phyloP scores from a whole-genome alignment of 2,888 invertebrate species.

The Graphium colonna region DNA sequence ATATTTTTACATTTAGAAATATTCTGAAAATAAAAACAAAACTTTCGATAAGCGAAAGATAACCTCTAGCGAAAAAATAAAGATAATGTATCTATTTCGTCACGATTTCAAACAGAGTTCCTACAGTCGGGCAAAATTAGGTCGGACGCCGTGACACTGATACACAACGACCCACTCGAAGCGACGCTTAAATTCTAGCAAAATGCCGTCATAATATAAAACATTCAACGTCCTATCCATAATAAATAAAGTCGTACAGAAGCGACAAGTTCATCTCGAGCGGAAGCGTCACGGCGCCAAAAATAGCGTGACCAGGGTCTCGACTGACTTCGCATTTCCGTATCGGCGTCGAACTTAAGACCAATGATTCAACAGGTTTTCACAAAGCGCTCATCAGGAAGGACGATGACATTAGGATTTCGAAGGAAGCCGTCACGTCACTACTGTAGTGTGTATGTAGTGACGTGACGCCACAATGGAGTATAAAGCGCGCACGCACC shows the following conservation, averaged over 20 bases:
- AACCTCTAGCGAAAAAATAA: too few relatives aligned
- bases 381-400: slow-evolving; percentile 43
- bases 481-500: slow-evolving; percentile 62
- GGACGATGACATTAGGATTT: slow-evolving; percentile 72
- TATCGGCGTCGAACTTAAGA: too few relatives aligned
- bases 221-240: too few relatives aligned
- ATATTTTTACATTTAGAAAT: too few relatives aligned
- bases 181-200: slow-evolving; percentile 47
- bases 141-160: slow-evolving; percentile 25
- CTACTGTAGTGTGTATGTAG: too few relatives aligned
- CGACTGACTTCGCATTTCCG: slow-evolving; percentile 50
- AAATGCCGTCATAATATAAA: slow-evolving; percentile 32
- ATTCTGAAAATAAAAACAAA: too few relatives aligned
- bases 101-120: not conserved
- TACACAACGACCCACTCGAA: slow-evolving; percentile 37
- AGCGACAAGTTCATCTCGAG: slow-evolving; percentile 17
- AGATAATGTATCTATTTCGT: not conserved
- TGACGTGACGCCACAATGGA: slow-evolving; percentile 53
- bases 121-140: not conserved
- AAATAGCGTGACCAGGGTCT: slow-evolving; percentile 72
- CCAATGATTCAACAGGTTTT: slow-evolving; percentile 48
- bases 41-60: too few relatives aligned
- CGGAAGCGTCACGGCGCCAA: slow-evolving; percentile 63
- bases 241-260: too few relatives aligned
- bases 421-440: slow-evolving; percentile 62